Evolutionary conservation across 2,888 invertebrate species (phyloP).

Genomic region (Tethea ocularis): DNA sequence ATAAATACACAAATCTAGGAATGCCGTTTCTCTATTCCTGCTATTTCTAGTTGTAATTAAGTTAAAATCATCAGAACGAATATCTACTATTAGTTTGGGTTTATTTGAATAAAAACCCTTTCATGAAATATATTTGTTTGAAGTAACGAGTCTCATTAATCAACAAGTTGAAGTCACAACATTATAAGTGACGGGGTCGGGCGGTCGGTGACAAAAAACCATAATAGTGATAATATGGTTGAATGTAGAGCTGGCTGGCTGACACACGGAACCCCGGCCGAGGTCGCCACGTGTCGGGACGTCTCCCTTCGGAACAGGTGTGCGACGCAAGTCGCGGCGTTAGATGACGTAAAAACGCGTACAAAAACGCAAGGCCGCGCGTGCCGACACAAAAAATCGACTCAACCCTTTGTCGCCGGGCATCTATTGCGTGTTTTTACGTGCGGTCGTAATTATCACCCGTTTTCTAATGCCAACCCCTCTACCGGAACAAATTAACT

Average conservation of each 20-base stretch:
- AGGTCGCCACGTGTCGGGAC: slow-evolving; percentile 12
- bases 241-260: neutral
- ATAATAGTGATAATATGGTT: neutral
- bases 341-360: slow-evolving; percentile 39
- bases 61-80: too few relatives aligned
- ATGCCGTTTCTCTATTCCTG: too few relatives aligned
- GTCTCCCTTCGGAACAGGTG: slow-evolving; percentile 13
- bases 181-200: neutral
- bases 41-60: too few relatives aligned
- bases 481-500: slow-evolving; percentile 56
- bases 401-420: slow-evolving; percentile 57
- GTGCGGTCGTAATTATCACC: slow-evolving; percentile 40
- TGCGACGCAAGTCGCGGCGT: slow-evolving; percentile 34
- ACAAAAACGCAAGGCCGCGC: slow-evolving; percentile 53
- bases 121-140: too few relatives aligned
- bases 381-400: slow-evolving; percentile 46
- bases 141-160: neutral
- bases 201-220: neutral
- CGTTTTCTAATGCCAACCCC: slow-evolving; percentile 58
- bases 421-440: slow-evolving; percentile 49
- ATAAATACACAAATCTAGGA: too few relatives aligned
- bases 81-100: too few relatives aligned
- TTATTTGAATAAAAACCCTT: too few relatives aligned
- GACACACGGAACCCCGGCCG: neutral
- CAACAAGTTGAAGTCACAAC: neutral